phyloP scores from a whole-genome alignment of 2,113 vertebrate species.

The Aldabrachelys gigantea region DNA sequence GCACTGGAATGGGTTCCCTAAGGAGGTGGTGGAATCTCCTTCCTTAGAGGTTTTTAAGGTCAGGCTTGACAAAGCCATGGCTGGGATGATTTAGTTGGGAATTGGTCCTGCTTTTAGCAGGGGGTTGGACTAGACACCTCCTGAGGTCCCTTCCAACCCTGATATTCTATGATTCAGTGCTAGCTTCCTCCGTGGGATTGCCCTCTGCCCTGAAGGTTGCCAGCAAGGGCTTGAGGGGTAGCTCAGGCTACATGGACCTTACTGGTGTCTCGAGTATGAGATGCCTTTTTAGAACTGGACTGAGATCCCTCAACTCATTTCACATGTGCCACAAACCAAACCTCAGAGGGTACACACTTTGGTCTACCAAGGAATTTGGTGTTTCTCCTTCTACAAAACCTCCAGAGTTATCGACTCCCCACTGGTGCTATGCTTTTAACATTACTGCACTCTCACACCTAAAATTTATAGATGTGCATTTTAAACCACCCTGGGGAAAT shows the following conservation, averaged over 20 bases:
- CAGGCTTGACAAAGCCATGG: too few species aligned
- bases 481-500: constrained; percentile 9
- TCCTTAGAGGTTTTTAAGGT: too few species aligned
- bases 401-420: not conserved
- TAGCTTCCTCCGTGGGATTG: not conserved
- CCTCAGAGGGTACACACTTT: not conserved
- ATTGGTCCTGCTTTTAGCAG: too few species aligned
- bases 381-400: constrained; percentile 5
- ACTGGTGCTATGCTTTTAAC: not conserved
- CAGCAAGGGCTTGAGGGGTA: not conserved
- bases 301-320: not conserved
- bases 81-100: too few species aligned
- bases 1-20: too few species aligned
- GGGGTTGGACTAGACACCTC: too few species aligned
- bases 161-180: too few species aligned
- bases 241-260: not conserved
- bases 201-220: not conserved
- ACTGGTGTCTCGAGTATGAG: not conserved
- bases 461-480: constrained; percentile 2
- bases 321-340: not conserved
- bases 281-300: not conserved
- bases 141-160: too few species aligned
- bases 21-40: too few species aligned
- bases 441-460: constrained; percentile 17
- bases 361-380: not conserved